Evolutionary conservation across 1,140 invertebrate genomes (phyloP).

Genomic region (Formica selysi): DNA sequence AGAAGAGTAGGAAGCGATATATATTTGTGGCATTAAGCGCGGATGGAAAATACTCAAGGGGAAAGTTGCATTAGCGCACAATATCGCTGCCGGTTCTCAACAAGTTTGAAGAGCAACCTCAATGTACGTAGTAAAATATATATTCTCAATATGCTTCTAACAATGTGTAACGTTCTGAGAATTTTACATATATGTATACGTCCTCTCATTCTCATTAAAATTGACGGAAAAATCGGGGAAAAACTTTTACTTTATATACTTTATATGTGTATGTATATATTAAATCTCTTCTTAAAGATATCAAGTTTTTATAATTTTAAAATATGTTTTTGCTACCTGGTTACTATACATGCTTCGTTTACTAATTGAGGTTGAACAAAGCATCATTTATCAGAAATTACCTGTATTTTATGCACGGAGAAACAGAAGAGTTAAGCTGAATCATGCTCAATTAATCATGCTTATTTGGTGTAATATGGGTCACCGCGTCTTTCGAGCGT

Average conservation of each 20-base stretch:
- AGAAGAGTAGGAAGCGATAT: constrained; percentile 23
- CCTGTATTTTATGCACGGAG: constrained; percentile 45
- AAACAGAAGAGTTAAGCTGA: constrained; percentile 62
- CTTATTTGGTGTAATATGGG: constrained; percentile 51
- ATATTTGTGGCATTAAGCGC: constrained; percentile 55
- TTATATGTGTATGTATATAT: no score
- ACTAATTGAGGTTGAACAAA: constrained; percentile 45
- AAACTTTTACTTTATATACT: not conserved
- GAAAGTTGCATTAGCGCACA: constrained; percentile 22
- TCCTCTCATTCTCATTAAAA: constrained; percentile 1
- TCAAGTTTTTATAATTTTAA: not conserved
- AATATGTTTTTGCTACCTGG: not conserved
- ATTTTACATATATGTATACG: not conserved
- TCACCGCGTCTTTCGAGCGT: constrained; percentile 44
- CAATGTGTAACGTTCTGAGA: not conserved
- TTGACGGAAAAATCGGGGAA: constrained; percentile 1
- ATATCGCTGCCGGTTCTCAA: not conserved
- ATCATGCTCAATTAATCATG: constrained; percentile 64
- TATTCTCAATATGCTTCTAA: constrained; percentile 33
- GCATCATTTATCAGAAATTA: constrained; percentile 64
- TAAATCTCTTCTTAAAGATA: not conserved
- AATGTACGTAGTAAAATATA: not conserved
- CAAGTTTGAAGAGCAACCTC: constrained; percentile 11
- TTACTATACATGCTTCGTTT: constrained; percentile 35
- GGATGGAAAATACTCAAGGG: constrained; percentile 48